These are phyloP conservation scores for Aplidium turbinatum DNA, from an alignment of 23 tunicate genomes.

Conservation along the genomic window DNA sequence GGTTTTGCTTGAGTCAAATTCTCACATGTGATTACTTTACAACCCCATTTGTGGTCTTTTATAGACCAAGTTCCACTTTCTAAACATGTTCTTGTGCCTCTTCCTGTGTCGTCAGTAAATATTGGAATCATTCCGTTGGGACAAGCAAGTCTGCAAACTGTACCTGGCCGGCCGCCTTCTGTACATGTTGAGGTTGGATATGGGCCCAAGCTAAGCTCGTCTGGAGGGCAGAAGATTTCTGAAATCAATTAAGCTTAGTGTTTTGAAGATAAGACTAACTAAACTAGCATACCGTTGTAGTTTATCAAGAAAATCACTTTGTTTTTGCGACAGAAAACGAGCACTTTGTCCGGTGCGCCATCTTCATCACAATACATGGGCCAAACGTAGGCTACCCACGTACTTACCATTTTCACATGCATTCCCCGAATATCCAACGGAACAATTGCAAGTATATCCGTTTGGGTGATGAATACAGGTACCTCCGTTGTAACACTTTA, in stretches of 20 bases:
- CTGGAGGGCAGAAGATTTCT: neutral
- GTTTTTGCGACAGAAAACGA: no score
- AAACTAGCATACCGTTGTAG: no score
- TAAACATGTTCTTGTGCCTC: slow-evolving; percentile 7
- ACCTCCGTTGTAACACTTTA: slow-evolving; percentile 27
- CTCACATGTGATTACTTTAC: no score
- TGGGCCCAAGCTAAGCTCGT: no score
- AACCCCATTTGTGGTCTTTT: slow-evolving; percentile 14
- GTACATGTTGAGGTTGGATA: slow-evolving; percentile 3
- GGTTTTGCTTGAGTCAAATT: no score
- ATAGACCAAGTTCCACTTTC: slow-evolving; percentile 15
- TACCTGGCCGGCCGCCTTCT: slow-evolving; percentile 9
- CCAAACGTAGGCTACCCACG: no score
- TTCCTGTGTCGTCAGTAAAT: neutral
- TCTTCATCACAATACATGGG: no score
- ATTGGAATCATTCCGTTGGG: neutral
- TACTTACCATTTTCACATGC: slow-evolving; percentile 36
- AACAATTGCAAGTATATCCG: slow-evolving; percentile 32
- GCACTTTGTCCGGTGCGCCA: no score
- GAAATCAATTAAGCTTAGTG: no score
- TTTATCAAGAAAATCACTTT: no score
- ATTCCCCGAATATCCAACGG: slow-evolving; percentile 19
- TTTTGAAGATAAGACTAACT: no score
- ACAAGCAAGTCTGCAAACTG: slow-evolving; percentile 32
- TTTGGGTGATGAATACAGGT: neutral